These are phyloP conservation scores for Eulemur mongoz DNA, from an alignment of 2,797 vertebrate genomes.

Conservation along the genomic window DNA sequence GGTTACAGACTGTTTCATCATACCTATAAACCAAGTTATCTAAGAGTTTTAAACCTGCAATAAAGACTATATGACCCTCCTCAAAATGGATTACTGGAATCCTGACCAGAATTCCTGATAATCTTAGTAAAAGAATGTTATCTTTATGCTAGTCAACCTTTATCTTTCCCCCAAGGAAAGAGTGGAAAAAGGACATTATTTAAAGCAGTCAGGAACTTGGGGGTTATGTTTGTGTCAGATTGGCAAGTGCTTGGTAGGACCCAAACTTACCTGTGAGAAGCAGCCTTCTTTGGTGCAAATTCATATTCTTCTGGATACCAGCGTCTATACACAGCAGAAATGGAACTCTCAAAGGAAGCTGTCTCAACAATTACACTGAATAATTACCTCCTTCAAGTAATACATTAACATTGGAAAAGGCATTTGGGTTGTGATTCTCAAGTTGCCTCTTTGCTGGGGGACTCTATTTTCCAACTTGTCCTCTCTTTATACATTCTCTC, in stretches of 20 bases:
- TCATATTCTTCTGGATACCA: slow-evolving; percentile 96
- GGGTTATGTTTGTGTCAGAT: background rate
- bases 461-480: background rate
- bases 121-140: background rate
- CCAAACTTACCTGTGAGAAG: slow-evolving; percentile 92
- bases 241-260: background rate
- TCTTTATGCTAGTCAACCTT: background rate
- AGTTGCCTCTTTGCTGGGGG: background rate
- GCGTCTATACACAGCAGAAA: slow-evolving; percentile 86
- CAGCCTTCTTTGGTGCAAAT: slow-evolving; percentile 92
- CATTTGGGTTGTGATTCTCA: background rate
- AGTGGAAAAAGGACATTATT: background rate
- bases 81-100: background rate
- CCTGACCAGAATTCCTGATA: background rate
- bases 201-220: background rate
- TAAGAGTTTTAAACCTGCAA: background rate
- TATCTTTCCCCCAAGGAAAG: background rate
- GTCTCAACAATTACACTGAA: slow-evolving; percentile 44
- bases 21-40: background rate
- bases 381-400: background rate
- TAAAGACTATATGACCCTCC: background rate
- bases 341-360: slow-evolving; percentile 14
- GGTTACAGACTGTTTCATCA: background rate
- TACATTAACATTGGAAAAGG: background rate
- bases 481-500: background rate